Conservation (phyloP, 1,140 invertebrate species). For the Saxidomus purpurata region DNA sequence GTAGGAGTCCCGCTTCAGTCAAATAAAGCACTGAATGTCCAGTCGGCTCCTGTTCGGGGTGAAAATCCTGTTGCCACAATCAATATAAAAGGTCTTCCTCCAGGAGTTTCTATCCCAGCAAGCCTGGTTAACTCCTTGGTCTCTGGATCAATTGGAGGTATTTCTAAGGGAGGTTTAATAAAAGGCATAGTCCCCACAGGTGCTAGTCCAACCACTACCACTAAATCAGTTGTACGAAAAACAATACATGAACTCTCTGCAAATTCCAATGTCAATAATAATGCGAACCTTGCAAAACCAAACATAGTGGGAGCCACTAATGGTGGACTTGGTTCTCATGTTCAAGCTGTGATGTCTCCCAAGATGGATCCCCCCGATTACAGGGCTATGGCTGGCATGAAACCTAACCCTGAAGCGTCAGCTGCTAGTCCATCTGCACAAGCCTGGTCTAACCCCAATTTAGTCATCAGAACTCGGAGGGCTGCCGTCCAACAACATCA, state of each 20-base stretch:
- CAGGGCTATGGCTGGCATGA: conserved; percentile 7
- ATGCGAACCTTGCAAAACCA: background rate
- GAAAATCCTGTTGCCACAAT: conserved; percentile 59
- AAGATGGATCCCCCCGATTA: background rate
- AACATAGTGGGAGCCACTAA: background rate
- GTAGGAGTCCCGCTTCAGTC: background rate
- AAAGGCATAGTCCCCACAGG: background rate
- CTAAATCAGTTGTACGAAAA: conserved; percentile 27
- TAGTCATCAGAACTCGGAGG: conserved; percentile 87
- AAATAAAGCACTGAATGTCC: background rate
- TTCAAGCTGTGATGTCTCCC: background rate
- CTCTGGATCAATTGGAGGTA: conserved; percentile 60
- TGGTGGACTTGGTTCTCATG: background rate
- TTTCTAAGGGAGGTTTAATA: conserved; percentile 35
- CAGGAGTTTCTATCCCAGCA: conserved; percentile 55
- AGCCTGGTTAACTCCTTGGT: conserved; percentile 62
- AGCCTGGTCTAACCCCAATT: conserved; percentile 88
- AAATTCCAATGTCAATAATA: background rate
- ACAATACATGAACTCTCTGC: background rate
- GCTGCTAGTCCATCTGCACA: conserved; percentile 11
- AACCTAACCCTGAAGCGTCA: background rate
- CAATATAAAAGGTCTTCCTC: conserved; percentile 64
- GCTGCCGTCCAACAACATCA: conserved; percentile 83
- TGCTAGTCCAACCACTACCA: background rate
- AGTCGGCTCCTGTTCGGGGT: background rate